These are phyloP conservation scores for Ginglymostoma cirratum DNA, from an alignment of 2,113 vertebrate genomes.

Conservation along the genomic window DNA sequence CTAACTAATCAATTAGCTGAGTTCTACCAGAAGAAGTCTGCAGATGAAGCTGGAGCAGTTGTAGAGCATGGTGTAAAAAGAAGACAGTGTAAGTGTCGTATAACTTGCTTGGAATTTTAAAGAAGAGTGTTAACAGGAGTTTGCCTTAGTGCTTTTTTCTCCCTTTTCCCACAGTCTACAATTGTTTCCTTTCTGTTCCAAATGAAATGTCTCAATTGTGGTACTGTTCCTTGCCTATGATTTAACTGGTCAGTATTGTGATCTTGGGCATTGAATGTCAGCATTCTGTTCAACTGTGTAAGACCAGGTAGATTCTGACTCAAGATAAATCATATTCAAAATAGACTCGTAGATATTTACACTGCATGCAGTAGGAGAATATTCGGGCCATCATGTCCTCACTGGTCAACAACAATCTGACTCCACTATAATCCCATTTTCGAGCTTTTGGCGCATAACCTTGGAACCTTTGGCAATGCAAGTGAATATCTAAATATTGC, in stretches of 20 bases:
- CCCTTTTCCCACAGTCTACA: too few relatives aligned
- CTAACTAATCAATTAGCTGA: slow-evolving; percentile 65
- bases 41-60: slow-evolving; percentile 45
- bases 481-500: too few relatives aligned
- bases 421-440: too few relatives aligned
- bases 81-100: slow-evolving; percentile 63
- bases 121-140: not conserved
- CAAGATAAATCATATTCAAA: not conserved
- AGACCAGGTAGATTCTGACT: not conserved
- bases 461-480: too few relatives aligned
- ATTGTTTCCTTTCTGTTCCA: not conserved
- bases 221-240: not conserved
- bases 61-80: slow-evolving; percentile 53
- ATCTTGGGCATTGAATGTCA: not conserved
- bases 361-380: too few relatives aligned
- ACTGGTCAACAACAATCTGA: too few relatives aligned
- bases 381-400: too few relatives aligned
- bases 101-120: not conserved
- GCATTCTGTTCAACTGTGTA: not conserved
- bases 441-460: too few relatives aligned
- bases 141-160: not conserved
- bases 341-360: too few relatives aligned
- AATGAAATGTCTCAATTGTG: not conserved
- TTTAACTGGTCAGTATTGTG: not conserved
- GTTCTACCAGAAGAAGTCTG: slow-evolving; percentile 67